A percentile compares a stretch with the other conserved stretches of the same genome.
These are phyloP conservation scores for Cylas formicarius DNA, from an alignment of 1,140 invertebrate species.

Conservation along the genomic window DNA sequence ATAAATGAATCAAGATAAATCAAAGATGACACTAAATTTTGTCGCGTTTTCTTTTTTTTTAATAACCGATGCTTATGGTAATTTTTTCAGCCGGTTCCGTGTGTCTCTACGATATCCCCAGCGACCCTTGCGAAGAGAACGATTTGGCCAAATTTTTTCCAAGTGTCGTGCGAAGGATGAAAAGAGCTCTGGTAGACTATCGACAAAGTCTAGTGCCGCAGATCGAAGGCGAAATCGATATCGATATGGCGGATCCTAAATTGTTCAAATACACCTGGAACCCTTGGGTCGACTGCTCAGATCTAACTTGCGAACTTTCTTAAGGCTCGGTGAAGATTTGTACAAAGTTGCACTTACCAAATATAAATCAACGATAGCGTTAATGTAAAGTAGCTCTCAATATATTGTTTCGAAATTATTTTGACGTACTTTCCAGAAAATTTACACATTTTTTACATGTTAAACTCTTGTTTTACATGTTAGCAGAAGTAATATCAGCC, in stretches of 20 bases:
- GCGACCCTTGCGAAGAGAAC: constrained; percentile 58
- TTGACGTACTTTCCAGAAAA: too few relatives aligned
- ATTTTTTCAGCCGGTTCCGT: constrained; percentile 38
- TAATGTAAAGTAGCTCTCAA: too few relatives aligned
- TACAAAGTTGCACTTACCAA: too few relatives aligned
- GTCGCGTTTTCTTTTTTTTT: constrained; percentile 2
- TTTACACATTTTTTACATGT: too few relatives aligned
- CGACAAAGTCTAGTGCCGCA: constrained; percentile 40
- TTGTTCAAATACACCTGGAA: constrained; percentile 45
- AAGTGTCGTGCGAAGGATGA: constrained; percentile 42
- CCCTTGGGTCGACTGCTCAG: constrained; percentile 40
- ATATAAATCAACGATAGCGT: too few relatives aligned
- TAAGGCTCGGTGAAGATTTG: too few relatives aligned
- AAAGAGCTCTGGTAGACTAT: constrained; percentile 42
- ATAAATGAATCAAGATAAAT: neutral
- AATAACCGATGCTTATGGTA: constrained; percentile 1
- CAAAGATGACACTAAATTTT: neutral
- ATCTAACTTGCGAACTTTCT: constrained; percentile 25
- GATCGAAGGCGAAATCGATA: constrained; percentile 36
- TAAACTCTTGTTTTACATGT: too few relatives aligned
- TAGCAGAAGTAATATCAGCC: too few relatives aligned
- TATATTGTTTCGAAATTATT: too few relatives aligned
- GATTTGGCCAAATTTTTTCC: constrained; percentile 47
- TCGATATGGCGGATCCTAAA: constrained; percentile 40
- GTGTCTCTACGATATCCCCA: constrained; percentile 56